Evolutionary conservation across 1,140 invertebrate species (phyloP), one percentile per base, ranked within the genome.

Genomic region (Tetramorium simillimum): DNA sequence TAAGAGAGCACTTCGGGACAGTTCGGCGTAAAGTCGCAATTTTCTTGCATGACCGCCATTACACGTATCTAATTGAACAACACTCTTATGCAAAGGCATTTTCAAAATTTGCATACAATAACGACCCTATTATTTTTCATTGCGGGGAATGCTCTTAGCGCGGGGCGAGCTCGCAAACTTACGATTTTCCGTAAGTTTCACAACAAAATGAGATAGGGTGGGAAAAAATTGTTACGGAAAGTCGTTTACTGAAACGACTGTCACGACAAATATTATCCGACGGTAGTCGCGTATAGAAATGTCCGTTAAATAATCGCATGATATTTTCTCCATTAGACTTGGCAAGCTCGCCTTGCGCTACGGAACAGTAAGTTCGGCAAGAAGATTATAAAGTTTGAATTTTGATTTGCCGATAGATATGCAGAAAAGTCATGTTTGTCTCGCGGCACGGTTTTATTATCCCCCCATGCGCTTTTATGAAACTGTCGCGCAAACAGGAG

Each of bases 21-120:
- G 80, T 84, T 75, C 53, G 40, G 28, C 56, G 80, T 49, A 84
- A 84, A 84, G 80, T 75, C 40, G 69, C 53, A 73, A 84, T 84
- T 84, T 84, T 84, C 69, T 84, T 73, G 69, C 69, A 84, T 84
- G 80, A 75, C 53, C 40, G 80, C 80, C 40, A 81, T 81, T 81
- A 81, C 63, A 75, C 69, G 80, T 84, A 73, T 84, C 69, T 84
- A 84, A 84, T 84, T 84, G 80, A 84, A 84, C 80, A 56, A 60
- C 56, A 49, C 80, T 60, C 69, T 84, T 84, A 84, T 84, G 80
- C 69, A 84, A 73, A 84, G 80, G 69, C 53, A 84, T 60, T 84
- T 40, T 16, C 24, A 6, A 75, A 84, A 84, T 84, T 84, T 84
- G 69, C 80, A 84, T 84, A 43, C 40, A 60, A 75, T 84, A 84